These are phyloP conservation scores for Frankliniella fusca DNA, from an alignment of 2,888 invertebrate species.

Conservation along the genomic window DNA sequence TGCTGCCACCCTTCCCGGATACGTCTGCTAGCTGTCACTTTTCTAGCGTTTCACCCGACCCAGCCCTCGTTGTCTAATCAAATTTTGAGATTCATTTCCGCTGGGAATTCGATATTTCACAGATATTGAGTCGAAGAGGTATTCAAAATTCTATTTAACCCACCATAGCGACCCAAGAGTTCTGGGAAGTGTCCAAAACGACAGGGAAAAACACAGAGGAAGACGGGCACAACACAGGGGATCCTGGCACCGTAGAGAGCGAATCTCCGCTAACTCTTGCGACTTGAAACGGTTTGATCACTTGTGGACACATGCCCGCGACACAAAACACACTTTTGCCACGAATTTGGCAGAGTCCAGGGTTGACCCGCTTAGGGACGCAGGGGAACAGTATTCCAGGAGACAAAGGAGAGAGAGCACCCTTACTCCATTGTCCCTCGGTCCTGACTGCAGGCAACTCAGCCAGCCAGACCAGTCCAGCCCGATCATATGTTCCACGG, in stretches of 20 bases:
- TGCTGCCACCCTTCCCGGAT: not conserved
- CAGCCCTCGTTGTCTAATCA: no score
- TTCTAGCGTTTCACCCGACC: not conserved
- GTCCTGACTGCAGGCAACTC: not conserved
- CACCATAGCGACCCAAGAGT: not conserved
- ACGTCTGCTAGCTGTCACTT: not conserved
- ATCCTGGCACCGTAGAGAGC: not conserved
- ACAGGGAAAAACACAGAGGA: not conserved
- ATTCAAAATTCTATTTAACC: not conserved
- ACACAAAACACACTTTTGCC: not conserved
- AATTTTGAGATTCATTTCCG: no score
- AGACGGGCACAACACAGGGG: not conserved
- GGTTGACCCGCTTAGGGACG: not conserved
- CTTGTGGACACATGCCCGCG: constrained; percentile 4
- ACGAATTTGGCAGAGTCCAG: not conserved
- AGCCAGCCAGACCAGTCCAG: not conserved
- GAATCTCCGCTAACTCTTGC: not conserved
- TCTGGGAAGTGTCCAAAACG: not conserved
- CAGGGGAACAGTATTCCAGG: constrained; percentile 4
- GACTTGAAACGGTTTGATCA: not conserved
- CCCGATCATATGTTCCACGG: constrained; percentile 9
- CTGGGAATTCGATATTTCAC: no score
- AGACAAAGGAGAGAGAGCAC: not conserved
- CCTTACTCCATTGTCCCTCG: not conserved
- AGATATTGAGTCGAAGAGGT: no score